Evolutionary conservation across 2,113 vertebrate species (phyloP).

Genomic region (Chaetodon auriga): DNA sequence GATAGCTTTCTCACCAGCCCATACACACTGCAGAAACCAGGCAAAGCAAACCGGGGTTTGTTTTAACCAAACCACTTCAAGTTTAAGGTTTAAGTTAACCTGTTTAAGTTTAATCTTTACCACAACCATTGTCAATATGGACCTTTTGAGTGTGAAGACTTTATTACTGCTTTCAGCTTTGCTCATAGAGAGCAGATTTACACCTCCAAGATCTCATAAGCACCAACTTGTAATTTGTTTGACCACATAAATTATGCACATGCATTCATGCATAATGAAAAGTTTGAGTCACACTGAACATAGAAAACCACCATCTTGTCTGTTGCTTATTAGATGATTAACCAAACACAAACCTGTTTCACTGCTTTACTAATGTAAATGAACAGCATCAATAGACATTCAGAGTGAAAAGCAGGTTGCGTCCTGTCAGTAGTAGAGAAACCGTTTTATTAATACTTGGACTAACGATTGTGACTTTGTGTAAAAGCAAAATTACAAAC

Average conservation of each 20-base stretch:
- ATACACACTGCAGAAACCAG: too few relatives aligned
- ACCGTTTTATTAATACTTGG: background rate
- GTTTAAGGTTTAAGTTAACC: too few relatives aligned
- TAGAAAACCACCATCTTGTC: conserved; percentile 14
- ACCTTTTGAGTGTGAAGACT: background rate
- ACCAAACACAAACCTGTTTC: background rate
- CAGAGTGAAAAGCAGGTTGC: background rate
- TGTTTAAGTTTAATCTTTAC: background rate
- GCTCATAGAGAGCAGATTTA: background rate
- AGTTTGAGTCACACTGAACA: conserved; percentile 7
- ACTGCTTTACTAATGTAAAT: conserved; percentile 1
- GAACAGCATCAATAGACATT: conserved; percentile 2
- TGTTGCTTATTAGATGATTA: conserved; percentile 13
- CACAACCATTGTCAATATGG: background rate
- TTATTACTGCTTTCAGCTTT: background rate
- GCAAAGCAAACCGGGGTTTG: too few relatives aligned
- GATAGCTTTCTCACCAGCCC: too few relatives aligned
- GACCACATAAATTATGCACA: conserved; percentile 43
- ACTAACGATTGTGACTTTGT: background rate
- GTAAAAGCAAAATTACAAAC: background rate
- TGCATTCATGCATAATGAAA: conserved; percentile 45
- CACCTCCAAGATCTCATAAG: background rate
- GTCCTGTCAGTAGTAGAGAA: background rate
- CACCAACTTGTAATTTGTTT: conserved; percentile 17
- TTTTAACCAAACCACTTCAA: too few relatives aligned